Evolutionary conservation across 2,888 invertebrate species (phyloP).

Genomic region (Drosophila birchii): DNA sequence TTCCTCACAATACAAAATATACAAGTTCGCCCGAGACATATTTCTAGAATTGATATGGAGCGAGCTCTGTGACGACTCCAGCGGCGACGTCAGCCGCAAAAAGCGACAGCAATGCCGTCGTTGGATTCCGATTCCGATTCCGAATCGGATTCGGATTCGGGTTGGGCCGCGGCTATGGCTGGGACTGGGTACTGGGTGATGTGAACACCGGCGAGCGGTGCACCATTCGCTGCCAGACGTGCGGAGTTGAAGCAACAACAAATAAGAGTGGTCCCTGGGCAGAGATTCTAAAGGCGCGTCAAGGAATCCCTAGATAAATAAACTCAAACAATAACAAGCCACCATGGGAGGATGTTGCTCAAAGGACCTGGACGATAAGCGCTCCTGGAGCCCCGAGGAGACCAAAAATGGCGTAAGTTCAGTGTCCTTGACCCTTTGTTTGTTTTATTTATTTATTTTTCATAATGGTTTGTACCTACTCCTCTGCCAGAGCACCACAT

Average conservation of each 20-base stretch:
- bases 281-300: conserved; percentile 1
- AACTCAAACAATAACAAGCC: not conserved
- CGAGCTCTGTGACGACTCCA: conserved; percentile 51
- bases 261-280: conserved; percentile 11
- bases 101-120: conserved; percentile 28
- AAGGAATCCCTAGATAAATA: not conserved
- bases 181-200: conserved; percentile 20
- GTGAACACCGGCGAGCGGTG: conserved; percentile 60
- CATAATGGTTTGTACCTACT: not conserved
- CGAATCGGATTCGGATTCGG: conserved; percentile 14
- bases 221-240: conserved; percentile 68
- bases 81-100: conserved; percentile 17
- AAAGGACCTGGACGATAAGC: conserved; percentile 79
- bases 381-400: conserved; percentile 81
- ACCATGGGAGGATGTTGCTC: conserved; percentile 79
- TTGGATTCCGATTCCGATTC: conserved; percentile 23
- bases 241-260: conserved; percentile 64
- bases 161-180: conserved; percentile 20
- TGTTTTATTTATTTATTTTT: no score
- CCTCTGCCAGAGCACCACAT: conserved; percentile 75
- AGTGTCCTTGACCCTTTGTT: not conserved
- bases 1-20: conserved; percentile 46
- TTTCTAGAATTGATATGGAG: conserved; percentile 59
- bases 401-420: conserved; percentile 77
- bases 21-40: conserved; percentile 54